Evolutionary conservation across 2,797 vertebrate genomes (phyloP).

Genomic region (Sebastes matsubarae): DNA sequence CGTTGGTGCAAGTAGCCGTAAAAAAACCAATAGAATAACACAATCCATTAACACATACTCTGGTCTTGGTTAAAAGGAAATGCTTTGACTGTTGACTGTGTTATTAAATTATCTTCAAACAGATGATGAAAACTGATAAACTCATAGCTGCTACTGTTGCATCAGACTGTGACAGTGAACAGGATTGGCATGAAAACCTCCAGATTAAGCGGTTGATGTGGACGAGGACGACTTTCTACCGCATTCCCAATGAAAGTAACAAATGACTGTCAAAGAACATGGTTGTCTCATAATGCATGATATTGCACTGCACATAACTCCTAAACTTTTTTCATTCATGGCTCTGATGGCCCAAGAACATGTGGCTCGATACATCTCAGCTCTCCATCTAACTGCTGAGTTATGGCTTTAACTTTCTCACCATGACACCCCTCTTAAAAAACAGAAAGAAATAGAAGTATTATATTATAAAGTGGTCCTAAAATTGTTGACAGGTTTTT

Average conservation of each 20-base stretch:
- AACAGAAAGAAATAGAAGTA: not conserved
- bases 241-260: not conserved
- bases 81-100: not conserved
- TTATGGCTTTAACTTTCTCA: conserved; percentile 35
- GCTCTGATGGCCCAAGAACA: not conserved
- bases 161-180: not conserved
- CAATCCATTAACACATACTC: not conserved
- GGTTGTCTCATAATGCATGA: not conserved
- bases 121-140: not conserved
- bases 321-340: not conserved
- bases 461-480: not conserved
- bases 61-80: not conserved
- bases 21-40: no score
- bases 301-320: not conserved
- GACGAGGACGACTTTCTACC: not conserved
- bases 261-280: not conserved
- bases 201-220: not conserved
- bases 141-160: not conserved
- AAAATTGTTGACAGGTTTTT: not conserved
- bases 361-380: not conserved
- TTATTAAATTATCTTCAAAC: not conserved
- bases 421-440: not conserved
- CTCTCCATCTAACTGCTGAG: conserved; percentile 2
- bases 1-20: no score
- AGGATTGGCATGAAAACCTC: not conserved